Conservation (phyloP, 1,140 invertebrate genomes). For the Drosophila ohnishii region DNA sequence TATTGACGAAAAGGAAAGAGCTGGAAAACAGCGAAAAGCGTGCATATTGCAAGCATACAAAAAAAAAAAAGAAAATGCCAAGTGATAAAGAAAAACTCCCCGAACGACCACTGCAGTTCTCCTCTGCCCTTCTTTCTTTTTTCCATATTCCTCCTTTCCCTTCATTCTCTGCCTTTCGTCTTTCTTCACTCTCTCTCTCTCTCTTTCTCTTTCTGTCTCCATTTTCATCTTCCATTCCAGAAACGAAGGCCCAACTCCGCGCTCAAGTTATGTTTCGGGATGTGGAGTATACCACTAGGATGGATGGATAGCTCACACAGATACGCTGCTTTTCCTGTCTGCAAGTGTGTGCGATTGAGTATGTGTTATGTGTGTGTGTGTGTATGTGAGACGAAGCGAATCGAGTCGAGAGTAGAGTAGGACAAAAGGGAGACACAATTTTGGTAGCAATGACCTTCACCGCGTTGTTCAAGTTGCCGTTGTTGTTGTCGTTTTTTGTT, state of each 20-base stretch:
- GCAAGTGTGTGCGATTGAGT: slow-evolving; percentile 22
- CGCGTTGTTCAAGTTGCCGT: slow-evolving; percentile 82
- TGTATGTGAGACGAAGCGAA: slow-evolving; percentile 50
- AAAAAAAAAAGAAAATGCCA: slow-evolving; percentile 27
- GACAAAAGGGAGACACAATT: slow-evolving; percentile 83
- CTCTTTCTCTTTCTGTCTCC: slow-evolving; percentile 22
- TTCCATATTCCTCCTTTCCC: background rate
- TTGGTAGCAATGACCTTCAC: slow-evolving; percentile 83
- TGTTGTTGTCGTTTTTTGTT: slow-evolving; percentile 54
- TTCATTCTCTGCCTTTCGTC: slow-evolving; percentile 2
- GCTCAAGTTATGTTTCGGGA: slow-evolving; percentile 40
- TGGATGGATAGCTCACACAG: slow-evolving; percentile 43
- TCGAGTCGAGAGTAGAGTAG: slow-evolving; percentile 74
- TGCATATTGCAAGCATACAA: slow-evolving; percentile 18
- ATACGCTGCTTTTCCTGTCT: slow-evolving; percentile 42
- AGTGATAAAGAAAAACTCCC: slow-evolving; percentile 42
- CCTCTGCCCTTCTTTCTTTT: slow-evolving; percentile 14
- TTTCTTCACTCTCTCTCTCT: slow-evolving; percentile 1
- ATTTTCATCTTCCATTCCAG: slow-evolving; percentile 32
- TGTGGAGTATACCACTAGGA: slow-evolving; percentile 70
- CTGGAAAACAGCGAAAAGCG: slow-evolving; percentile 27
- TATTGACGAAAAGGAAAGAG: slow-evolving; percentile 14
- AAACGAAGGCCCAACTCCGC: slow-evolving; percentile 16
- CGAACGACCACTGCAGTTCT: slow-evolving; percentile 38
- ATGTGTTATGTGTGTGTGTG: slow-evolving; percentile 9